Evolutionary conservation across 2,113 vertebrate species (phyloP).

Genomic region (Macroglossus sobrinus): DNA sequence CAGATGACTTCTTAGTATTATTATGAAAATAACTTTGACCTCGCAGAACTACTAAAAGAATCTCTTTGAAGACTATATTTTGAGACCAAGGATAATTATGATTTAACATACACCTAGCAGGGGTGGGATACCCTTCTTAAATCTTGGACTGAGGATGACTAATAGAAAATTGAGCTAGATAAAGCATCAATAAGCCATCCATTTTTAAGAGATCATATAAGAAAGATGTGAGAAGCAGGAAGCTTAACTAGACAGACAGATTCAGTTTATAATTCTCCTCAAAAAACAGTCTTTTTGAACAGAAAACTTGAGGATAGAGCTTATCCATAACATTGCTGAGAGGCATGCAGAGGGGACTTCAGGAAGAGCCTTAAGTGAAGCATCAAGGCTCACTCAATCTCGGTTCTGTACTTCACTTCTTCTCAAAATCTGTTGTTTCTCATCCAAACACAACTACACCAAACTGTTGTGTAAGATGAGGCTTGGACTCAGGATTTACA

Average conservation of each 20-base stretch:
- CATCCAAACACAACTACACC: neutral
- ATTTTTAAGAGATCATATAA: neutral
- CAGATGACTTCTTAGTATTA: neutral
- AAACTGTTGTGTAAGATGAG: neutral
- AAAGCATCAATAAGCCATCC: neutral
- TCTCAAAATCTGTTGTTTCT: neutral
- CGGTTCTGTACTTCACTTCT: neutral
- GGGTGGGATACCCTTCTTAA: neutral
- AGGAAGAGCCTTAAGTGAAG: neutral
- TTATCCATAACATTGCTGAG: neutral
- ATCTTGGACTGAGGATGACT: neutral
- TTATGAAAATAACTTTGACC: neutral
- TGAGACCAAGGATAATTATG: neutral
- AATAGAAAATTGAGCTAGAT: neutral
- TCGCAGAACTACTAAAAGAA: neutral
- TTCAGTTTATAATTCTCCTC: neutral
- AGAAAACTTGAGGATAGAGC: neutral
- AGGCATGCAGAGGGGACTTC: neutral
- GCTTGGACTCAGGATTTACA: neutral
- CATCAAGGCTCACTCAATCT: neutral
- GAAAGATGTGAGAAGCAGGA: neutral
- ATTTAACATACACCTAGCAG: neutral
- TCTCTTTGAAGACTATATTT: neutral
- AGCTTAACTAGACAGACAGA: neutral
- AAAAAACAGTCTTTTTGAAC: neutral